Evolutionary conservation across 2,113 vertebrate genomes (phyloP), one percentile per base, ranked within the genome.

Genomic region (Castor canadensis): DNA sequence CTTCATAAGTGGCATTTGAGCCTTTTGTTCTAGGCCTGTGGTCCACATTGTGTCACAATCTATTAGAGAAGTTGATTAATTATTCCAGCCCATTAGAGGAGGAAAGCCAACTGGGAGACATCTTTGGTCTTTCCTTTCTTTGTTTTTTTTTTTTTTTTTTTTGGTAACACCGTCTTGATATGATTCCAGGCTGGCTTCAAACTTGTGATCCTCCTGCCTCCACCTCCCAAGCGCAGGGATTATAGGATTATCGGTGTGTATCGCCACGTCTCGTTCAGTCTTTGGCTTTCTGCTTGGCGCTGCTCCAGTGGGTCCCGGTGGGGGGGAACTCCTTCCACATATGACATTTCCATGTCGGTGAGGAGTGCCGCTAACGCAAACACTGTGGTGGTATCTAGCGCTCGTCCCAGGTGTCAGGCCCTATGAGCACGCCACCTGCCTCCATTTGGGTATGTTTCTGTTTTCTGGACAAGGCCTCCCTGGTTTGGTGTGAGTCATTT

Each of bases 401-500:
- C 47, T 30, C 3, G 1, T 35, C 3, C 20, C 64, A 20, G 71
- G 28, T 60, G 19, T 47, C 67, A n/a, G 7, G 72, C 49, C 28
- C 71, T 10, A 15, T 8, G 60, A 71, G 38, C 40, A 2, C 6
- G 87, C 24, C 54, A 52, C 0, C 58, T n/a, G 80, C 76, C 58
- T 28, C 89, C 72, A 1, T 20, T 28, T 9, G n/a, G 38, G 26
- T 35, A 0, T 26, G 0, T 52, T 77, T 94, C 79, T 24, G n/a
- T 71, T 16, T 60, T 54, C 64, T 47, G n/a, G 66, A 7, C 0
- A 0, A 32, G 24, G 54, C 30, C 43, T 72, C n/a, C 11, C 76
- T 60, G 1, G 10, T 2, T 6, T 9, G 30, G 6, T 19, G 8
- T 43, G 60, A 3, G 4, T 22, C 1, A 0, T 13, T 12, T 28